phyloP scores from a whole-genome alignment of 1,140 invertebrate genomes.

The Pollicipes pollicipes region DNA sequence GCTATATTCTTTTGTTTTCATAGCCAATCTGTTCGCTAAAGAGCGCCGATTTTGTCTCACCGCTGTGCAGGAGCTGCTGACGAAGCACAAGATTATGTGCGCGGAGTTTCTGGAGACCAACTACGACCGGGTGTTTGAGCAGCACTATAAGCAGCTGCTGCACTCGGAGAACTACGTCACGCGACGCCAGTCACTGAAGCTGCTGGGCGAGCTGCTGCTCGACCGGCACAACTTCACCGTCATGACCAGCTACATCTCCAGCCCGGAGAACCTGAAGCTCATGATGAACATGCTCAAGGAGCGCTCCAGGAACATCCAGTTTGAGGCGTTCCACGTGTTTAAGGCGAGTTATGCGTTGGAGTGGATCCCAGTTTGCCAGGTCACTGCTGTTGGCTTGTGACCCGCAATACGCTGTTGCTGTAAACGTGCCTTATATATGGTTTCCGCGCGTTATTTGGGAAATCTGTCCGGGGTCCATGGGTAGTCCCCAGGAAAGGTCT shows the following conservation, averaged over 20 bases:
- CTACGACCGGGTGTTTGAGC: conserved; percentile 90
- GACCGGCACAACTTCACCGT: conserved; percentile 98
- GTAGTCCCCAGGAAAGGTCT: no score
- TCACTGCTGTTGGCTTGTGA: no score
- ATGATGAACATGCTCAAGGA: conserved; percentile 99
- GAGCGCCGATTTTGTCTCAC: neutral
- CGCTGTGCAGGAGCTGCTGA: conserved; percentile 79
- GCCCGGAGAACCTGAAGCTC: conserved; percentile 96
- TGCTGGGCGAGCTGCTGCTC: conserved; percentile 88
- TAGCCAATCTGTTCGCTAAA: no score
- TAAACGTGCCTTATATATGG: conserved; percentile 2
- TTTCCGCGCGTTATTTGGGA: conserved; percentile 8
- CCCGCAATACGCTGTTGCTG: no score
- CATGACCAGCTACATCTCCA: conserved; percentile 97
- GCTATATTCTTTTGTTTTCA: no score
- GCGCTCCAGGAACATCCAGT: conserved; percentile 97
- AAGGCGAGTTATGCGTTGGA: conserved; percentile 48
- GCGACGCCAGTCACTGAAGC: conserved; percentile 87
- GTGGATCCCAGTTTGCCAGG: no score
- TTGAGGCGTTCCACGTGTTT: conserved; percentile 99
- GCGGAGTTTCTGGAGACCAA: conserved; percentile 97
- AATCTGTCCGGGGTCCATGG: conserved; percentile 6
- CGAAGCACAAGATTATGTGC: conserved; percentile 92
- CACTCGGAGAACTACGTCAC: conserved; percentile 99
- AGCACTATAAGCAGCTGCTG: conserved; percentile 85